These are phyloP conservation scores for Craniophora ligustri DNA, from an alignment of 2,888 invertebrate species.

Conservation along the genomic window DNA sequence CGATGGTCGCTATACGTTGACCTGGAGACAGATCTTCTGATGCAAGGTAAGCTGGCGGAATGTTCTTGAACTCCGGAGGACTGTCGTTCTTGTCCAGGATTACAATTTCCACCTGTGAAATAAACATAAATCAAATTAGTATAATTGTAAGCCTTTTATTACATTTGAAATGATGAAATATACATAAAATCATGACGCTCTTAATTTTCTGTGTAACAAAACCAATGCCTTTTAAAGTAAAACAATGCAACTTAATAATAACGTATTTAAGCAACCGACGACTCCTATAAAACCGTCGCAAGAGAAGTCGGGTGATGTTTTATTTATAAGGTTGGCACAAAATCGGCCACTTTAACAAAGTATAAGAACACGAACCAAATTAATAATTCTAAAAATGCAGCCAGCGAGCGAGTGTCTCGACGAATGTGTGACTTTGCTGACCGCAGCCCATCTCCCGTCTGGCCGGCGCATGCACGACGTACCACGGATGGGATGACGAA, in stretches of 20 bases:
- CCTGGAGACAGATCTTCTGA: conserved; percentile 96
- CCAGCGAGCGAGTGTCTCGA: conserved; percentile 67
- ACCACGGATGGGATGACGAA: conserved; percentile 60
- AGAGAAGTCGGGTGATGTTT: conserved; percentile 74
- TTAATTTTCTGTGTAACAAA: conserved; percentile 30
- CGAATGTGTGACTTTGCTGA: conserved; percentile 71
- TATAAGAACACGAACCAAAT: conserved; percentile 83
- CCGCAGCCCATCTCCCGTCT: conserved; percentile 35
- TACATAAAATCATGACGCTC: conserved; percentile 28
- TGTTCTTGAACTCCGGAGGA: conserved; percentile 95
- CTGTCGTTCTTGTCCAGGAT: conserved; percentile 98
- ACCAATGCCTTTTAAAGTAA: conserved; percentile 57
- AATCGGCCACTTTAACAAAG: conserved; percentile 82
- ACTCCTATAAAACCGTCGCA: conserved; percentile 71
- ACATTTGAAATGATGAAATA: conserved; percentile 8
- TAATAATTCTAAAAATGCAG: conserved; percentile 88
- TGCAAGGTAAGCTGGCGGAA: conserved; percentile 92
- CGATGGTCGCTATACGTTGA: conserved; percentile 92
- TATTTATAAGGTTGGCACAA: conserved; percentile 82
- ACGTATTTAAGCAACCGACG: conserved; percentile 72
- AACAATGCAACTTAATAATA: conserved; percentile 70
- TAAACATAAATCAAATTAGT: conserved; percentile 28
- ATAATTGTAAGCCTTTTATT: not conserved
- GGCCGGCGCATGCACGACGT: not conserved
- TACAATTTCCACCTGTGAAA: conserved; percentile 93